Conservation (phyloP, 2,113 vertebrate species). For the Steatornis caripensis region DNA sequence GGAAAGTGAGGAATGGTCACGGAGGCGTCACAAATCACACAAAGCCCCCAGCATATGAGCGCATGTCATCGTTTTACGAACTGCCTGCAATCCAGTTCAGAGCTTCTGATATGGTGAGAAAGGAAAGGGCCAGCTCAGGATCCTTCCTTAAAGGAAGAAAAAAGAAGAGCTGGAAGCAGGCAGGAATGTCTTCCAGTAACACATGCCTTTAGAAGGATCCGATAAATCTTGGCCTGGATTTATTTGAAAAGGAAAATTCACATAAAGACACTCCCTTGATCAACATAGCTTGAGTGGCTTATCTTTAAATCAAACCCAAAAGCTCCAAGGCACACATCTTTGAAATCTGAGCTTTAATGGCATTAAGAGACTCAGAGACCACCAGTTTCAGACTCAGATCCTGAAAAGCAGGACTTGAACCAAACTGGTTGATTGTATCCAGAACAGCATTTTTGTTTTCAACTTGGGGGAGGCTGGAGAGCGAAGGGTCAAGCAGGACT, state of each 20-base stretch:
- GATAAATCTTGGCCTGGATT: constrained; percentile 63
- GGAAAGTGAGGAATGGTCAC: not conserved
- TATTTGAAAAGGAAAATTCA: constrained; percentile 67
- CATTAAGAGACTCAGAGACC: constrained; percentile 56
- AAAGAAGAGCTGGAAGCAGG: constrained; percentile 41
- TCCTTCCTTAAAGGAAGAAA: constrained; percentile 11
- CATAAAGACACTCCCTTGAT: constrained; percentile 67
- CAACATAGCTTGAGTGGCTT: constrained; percentile 66
- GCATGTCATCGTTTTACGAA: not conserved
- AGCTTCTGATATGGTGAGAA: not conserved
- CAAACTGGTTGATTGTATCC: constrained; percentile 82
- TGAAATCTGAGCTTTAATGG: constrained; percentile 82
- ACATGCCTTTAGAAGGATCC: constrained; percentile 47
- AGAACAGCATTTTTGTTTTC: constrained; percentile 83
- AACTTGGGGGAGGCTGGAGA: constrained; percentile 69
- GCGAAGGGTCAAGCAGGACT: constrained; percentile 70
- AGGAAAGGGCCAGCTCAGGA: not conserved
- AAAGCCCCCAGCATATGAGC: not conserved
- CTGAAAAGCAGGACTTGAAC: constrained; percentile 74
- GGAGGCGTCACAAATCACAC: not conserved
- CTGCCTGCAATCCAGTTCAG: not conserved
- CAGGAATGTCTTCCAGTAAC: constrained; percentile 59
- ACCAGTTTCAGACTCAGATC: constrained; percentile 44
- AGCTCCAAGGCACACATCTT: constrained; percentile 77
- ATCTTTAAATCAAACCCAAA: constrained; percentile 80